phyloP scores from a whole-genome alignment of 2,113 vertebrate species.

The Nibea coibor region DNA sequence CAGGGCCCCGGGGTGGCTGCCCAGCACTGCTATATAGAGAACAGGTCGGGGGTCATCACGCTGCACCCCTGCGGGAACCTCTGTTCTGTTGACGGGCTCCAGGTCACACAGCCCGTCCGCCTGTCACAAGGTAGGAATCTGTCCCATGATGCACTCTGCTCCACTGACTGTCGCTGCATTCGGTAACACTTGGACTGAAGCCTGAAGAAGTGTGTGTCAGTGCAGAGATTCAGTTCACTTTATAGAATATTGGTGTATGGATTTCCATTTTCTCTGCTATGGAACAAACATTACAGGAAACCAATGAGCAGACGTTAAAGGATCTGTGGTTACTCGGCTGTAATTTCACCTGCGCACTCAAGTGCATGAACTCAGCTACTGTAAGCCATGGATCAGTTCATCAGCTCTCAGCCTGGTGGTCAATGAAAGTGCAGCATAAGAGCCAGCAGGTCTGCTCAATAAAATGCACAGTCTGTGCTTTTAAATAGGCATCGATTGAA shows the following conservation, averaged over 20 bases:
- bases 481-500: constrained; percentile 31
- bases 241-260: background rate
- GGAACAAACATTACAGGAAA: constrained; percentile 13
- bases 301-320: background rate
- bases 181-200: background rate
- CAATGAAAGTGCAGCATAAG: constrained; percentile 21
- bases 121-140: constrained; percentile 91
- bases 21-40: constrained; percentile 95
- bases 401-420: constrained; percentile 5
- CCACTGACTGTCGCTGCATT: background rate
- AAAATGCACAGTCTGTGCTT: constrained; percentile 39
- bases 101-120: constrained; percentile 84
- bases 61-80: constrained; percentile 92
- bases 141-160: background rate
- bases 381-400: constrained; percentile 25
- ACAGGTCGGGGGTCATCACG: constrained; percentile 86
- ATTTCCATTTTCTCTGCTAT: background rate
- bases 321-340: background rate
- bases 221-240: background rate
- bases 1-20: constrained; percentile 89
- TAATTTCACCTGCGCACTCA: background rate
- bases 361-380: background rate
- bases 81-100: constrained; percentile 89
- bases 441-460: constrained; percentile 14
- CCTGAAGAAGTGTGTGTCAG: background rate